Base-by-base conservation (phyloP, 2,888 invertebrate species). In the Drosophila neotestacea region DNA sequence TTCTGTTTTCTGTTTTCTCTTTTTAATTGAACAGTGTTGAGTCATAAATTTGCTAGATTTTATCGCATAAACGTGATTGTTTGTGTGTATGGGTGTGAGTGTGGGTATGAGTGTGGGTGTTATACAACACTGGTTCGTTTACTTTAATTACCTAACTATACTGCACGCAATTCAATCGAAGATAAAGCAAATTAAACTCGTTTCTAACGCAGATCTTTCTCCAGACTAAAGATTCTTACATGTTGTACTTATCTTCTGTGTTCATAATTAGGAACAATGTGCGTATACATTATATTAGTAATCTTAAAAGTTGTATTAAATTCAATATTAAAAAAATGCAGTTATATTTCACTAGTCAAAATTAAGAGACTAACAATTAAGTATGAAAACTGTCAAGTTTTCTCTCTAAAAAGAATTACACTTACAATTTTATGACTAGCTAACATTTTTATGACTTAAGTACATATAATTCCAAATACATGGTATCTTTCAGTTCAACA, bases 31-130 rank as follows among this genome's bases (percentile, higher is more conserved):
- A 39, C 42, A 38, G 22, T 41, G 56, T 58, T 38, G 46, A 38
- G 58, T 38, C 58, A 46, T 58, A 58, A 58, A 60, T 34, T 50
- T 50, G 32, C 50, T 50, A 50, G 32, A 48, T 60, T 47, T 58
- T 47, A 58, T 58, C 58, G 38, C 56, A 11, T n/a, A 16, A 10
- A 46, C 38, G 28, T 56, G 28, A 13, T 36, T 44, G n/a, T n/a
- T n/a, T n/a, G n/a, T n/a, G n/a, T n/a, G n/a, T n/a, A n/a, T n/a
- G n/a, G n/a, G n/a, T 44, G 27, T 22, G 16, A 1, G 27, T 34
- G 11, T 13, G 6, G 1, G 0, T 32, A 32, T 30, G 13, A 10
- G 48, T 34, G 16, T 16, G 22, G 11, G 22, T 48, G 11, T 27
- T 55, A 27, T 22, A 32, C 34, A 44, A 44, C 55, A 44, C 32